These are phyloP conservation scores for Leptocoma aspasia DNA, from an alignment of 2,113 vertebrate genomes.

Conservation along the genomic window DNA sequence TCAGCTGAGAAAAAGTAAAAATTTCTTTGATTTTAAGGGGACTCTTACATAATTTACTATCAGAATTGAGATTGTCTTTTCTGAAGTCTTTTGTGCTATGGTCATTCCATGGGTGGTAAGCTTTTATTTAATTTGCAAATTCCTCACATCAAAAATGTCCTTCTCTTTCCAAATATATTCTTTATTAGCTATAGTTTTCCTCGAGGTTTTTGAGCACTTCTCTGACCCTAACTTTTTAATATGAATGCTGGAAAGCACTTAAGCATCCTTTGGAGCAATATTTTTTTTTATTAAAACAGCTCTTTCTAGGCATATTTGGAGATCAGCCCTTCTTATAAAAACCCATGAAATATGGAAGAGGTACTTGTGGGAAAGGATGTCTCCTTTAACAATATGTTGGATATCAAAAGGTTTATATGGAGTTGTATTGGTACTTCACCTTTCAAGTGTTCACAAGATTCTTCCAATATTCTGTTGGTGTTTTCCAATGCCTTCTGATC, in stretches of 20 bases:
- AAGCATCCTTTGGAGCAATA: background rate
- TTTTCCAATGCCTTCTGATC: background rate
- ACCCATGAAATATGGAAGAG: background rate
- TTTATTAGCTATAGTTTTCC: background rate
- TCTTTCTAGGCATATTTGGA: background rate
- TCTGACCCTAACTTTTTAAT: background rate
- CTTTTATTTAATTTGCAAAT: background rate
- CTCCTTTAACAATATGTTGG: background rate
- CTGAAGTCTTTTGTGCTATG: background rate
- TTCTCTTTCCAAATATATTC: background rate
- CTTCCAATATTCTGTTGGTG: background rate
- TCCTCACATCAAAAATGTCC: background rate
- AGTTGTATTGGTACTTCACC: background rate
- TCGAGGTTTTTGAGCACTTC: background rate
- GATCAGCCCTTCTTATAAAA: background rate
- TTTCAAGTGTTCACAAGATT: background rate
- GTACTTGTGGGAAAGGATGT: background rate
- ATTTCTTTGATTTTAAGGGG: background rate
- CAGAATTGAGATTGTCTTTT: background rate
- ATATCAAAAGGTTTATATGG: background rate
- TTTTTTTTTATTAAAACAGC: background rate
- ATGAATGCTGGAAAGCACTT: background rate
- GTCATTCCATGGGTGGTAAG: background rate
- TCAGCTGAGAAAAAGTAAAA: background rate
- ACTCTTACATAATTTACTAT: background rate